Conservation (phyloP, 2,888 invertebrate genomes). For the Drosophila austrosaltans region DNA sequence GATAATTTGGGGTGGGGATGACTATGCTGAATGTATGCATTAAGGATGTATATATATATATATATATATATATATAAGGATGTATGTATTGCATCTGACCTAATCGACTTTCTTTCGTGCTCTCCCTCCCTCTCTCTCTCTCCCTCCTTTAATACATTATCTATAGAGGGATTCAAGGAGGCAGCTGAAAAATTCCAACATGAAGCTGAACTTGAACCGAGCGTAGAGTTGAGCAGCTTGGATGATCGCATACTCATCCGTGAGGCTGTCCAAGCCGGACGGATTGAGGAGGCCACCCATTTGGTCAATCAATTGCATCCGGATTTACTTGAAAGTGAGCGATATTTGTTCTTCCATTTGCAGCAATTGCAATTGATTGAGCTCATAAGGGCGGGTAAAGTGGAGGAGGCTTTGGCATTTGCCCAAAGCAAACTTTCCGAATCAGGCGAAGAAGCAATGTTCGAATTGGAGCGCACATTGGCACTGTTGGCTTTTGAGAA, state of each 20-base stretch:
- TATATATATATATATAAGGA: no score
- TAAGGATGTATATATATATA: not conserved
- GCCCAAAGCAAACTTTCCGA: constrained; percentile 94
- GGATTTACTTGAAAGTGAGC: constrained; percentile 96
- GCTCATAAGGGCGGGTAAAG: constrained; percentile 86
- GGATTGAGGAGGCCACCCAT: constrained; percentile 95
- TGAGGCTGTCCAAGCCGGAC: constrained; percentile 96
- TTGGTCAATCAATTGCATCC: constrained; percentile 97
- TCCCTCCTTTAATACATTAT: no score
- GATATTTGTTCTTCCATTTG: constrained; percentile 97
- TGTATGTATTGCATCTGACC: no score
- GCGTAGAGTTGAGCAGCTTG: constrained; percentile 91
- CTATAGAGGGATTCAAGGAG: constrained; percentile 96
- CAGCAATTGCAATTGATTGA: constrained; percentile 85
- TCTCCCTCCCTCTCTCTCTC: not conserved
- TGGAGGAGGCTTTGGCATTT: constrained; percentile 93
- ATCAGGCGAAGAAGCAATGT: constrained; percentile 89
- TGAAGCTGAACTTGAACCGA: constrained; percentile 94
- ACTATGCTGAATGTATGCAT: not conserved
- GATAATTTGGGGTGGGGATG: not conserved
- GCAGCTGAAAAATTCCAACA: constrained; percentile 98
- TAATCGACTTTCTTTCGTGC: not conserved
- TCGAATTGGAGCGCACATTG: constrained; percentile 95
- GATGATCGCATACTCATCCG: constrained; percentile 96
- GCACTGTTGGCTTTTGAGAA: constrained; percentile 98